Conservation (phyloP, 1,140 invertebrate genomes). For the Diprion similis region DNA sequence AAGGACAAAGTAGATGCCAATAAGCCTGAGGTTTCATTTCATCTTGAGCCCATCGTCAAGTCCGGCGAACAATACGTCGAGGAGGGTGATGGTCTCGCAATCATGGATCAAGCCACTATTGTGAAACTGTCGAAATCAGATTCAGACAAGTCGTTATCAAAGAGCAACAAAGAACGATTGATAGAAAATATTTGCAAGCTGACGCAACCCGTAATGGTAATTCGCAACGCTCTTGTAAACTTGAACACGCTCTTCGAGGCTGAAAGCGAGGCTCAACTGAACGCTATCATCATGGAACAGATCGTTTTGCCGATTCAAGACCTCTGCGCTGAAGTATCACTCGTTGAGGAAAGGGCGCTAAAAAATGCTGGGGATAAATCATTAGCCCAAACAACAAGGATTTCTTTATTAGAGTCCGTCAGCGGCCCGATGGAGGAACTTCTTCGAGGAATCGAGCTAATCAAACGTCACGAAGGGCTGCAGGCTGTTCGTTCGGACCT, state of each 20-base stretch:
- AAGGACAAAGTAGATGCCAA: conserved; percentile 24
- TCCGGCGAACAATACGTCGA: conserved; percentile 26
- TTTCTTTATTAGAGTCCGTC: conserved; percentile 50
- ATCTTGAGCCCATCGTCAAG: conserved; percentile 22
- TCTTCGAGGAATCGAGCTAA: conserved; percentile 49
- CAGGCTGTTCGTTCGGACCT: conserved; percentile 36
- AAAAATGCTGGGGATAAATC: conserved; percentile 44
- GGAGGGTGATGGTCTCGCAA: conserved; percentile 14
- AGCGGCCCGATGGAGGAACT: conserved; percentile 55
- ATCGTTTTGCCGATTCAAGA: conserved; percentile 46
- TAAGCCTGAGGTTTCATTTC: conserved; percentile 20
- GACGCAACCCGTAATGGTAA: conserved; percentile 38
- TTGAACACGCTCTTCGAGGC: conserved; percentile 35
- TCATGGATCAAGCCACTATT: conserved; percentile 12
- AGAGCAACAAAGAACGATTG: conserved; percentile 41
- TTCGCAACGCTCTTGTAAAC: conserved; percentile 46
- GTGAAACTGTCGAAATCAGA: conserved; percentile 13
- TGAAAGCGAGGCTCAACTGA: conserved; percentile 34
- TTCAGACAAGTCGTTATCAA: conserved; percentile 27
- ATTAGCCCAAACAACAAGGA: conserved; percentile 40
- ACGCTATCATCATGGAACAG: conserved; percentile 38
- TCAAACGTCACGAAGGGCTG: conserved; percentile 36
- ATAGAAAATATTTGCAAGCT: conserved; percentile 38
- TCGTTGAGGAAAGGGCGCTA: conserved; percentile 45
- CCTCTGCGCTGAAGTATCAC: conserved; percentile 47